Conservation (phyloP, 2,888 invertebrate genomes). For the Temnothorax ravouxi region DNA sequence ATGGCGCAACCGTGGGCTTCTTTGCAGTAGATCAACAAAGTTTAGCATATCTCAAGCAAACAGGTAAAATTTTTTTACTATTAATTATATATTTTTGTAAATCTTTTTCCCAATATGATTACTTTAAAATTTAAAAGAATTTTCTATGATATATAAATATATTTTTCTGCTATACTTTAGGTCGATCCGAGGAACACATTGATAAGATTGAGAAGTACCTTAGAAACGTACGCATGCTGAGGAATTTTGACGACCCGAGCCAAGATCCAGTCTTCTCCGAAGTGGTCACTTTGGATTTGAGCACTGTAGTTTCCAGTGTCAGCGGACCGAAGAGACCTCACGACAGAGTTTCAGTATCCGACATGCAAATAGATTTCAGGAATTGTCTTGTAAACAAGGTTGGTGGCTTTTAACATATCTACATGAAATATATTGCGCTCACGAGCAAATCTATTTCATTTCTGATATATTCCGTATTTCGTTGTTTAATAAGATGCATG, state of each 20-base stretch:
- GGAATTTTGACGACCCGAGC: constrained; percentile 91
- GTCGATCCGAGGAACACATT: constrained; percentile 93
- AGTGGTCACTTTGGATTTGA: constrained; percentile 94
- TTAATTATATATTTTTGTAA: background rate
- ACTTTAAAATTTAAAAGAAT: background rate
- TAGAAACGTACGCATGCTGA: constrained; percentile 92
- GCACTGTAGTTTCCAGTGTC: constrained; percentile 96
- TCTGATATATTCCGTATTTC: background rate
- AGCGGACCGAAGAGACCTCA: constrained; percentile 99
- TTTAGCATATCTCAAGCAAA: constrained; percentile 94
- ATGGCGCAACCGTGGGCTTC: constrained; percentile 98
- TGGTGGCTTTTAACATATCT: constrained; percentile 77
- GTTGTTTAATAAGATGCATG: background rate
- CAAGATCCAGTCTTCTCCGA: constrained; percentile 96
- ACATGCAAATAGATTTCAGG: constrained; percentile 96
- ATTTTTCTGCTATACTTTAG: constrained; percentile 86
- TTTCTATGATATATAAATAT: constrained; percentile 6
- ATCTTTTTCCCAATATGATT: constrained; percentile 5
- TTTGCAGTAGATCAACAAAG: constrained; percentile 96
- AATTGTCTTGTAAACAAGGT: constrained; percentile 96
- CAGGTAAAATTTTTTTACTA: constrained; percentile 88
- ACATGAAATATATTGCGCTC: background rate
- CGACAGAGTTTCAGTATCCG: constrained; percentile 95
- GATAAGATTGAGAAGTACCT: constrained; percentile 94
- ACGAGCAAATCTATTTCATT: background rate